Conservation (phyloP, 1,140 invertebrate species). For the Polypedilum vanderplanki region DNA sequence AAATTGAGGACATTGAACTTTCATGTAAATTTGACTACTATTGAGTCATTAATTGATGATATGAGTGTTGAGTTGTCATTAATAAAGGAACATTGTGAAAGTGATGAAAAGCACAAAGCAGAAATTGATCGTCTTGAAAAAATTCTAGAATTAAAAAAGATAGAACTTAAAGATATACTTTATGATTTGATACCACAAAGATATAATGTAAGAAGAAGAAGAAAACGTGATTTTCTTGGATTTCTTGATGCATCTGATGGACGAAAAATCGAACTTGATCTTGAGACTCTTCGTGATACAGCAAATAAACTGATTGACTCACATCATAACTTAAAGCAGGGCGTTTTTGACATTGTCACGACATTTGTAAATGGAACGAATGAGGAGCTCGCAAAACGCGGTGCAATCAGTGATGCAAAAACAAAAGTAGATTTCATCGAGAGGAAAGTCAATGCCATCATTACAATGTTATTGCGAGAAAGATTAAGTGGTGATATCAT, state of each 20-base stretch:
- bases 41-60: background rate
- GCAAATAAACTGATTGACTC: background rate
- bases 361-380: background rate
- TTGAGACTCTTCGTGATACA: background rate
- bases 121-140: background rate
- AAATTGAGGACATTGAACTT: background rate
- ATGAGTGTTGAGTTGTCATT: background rate
- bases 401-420: background rate
- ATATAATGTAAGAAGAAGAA: background rate
- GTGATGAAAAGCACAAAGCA: background rate
- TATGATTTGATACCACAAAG: background rate
- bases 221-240: background rate
- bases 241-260: background rate
- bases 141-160: background rate
- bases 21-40: background rate
- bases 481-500: slow-evolving; percentile 12
- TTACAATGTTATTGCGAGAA: background rate
- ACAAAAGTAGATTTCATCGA: background rate
- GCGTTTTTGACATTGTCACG: background rate
- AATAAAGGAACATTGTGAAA: background rate
- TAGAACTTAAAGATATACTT: background rate
- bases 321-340: background rate
- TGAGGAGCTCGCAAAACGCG: background rate
- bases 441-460: slow-evolving; percentile 3
- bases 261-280: background rate